These are phyloP conservation scores for Macrobrachium rosenbergii DNA, from an alignment of 1,140 invertebrate genomes.

Conservation along the genomic window DNA sequence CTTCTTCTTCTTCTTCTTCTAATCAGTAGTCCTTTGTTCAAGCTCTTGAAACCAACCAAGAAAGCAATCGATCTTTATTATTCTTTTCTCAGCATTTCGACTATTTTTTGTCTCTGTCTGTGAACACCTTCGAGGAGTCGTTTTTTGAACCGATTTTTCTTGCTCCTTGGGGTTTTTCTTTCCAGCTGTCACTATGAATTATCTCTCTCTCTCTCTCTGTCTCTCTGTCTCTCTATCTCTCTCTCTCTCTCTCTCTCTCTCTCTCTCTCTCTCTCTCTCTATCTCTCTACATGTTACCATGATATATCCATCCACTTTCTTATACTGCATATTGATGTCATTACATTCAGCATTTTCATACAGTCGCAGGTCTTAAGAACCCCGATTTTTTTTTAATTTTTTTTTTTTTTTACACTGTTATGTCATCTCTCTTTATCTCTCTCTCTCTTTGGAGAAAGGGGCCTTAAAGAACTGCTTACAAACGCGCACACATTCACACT, in stretches of 20 bases:
- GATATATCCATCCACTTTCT: background rate
- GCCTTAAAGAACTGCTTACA: too few species aligned
- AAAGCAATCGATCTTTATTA: background rate
- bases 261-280: constrained; percentile 44
- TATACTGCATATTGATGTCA: background rate
- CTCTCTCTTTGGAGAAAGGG: background rate
- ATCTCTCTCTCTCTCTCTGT: background rate
- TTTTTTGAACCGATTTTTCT: background rate
- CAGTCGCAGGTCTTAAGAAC: background rate
- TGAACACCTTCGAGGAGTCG: too few species aligned
- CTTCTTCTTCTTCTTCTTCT: background rate
- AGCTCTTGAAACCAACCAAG: background rate
- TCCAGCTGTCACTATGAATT: background rate
- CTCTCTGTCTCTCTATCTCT: constrained; percentile 3
- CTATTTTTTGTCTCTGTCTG: too few species aligned
- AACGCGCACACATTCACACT: too few species aligned
- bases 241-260: constrained; percentile 43
- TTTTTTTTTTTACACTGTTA: background rate
- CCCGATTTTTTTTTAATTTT: background rate
- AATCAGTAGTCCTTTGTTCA: background rate
- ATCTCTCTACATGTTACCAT: constrained; percentile 16
- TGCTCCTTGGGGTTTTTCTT: background rate
- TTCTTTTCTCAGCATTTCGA: background rate
- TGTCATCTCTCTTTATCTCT: constrained; percentile 14
- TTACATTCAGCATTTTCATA: background rate